Percentiles rank a stretch among this genome's conserved stretches.
Evolutionary conservation across 2,113 vertebrate species (phyloP).

Genomic region (Callithrix jacchus): DNA sequence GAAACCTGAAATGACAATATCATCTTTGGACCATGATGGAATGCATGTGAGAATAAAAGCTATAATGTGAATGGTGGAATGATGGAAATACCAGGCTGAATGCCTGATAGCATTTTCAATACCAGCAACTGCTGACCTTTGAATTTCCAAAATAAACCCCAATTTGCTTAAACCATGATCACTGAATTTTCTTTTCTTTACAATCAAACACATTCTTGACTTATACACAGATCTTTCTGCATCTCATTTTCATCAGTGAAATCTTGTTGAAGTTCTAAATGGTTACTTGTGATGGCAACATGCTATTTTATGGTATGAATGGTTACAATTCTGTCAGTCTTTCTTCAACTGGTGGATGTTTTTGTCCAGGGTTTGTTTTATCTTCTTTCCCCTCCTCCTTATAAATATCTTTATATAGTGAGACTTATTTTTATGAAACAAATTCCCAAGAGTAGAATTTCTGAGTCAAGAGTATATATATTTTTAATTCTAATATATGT

Average conservation of each 20-base stretch:
- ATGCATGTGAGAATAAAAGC: not conserved
- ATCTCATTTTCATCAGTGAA: not conserved
- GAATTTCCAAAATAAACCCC: not conserved
- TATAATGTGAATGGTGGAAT: not conserved
- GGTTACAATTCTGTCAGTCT: not conserved
- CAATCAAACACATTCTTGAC: not conserved
- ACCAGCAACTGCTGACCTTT: not conserved
- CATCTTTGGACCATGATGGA: not conserved
- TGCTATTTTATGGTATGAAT: not conserved
- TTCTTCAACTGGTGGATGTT: not conserved
- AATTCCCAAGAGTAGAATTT: not conserved
- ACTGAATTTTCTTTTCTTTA: not conserved
- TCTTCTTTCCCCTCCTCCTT: not conserved
- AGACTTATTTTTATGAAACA: not conserved
- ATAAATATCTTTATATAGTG: not conserved
- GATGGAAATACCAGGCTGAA: not conserved
- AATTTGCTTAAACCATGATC: not conserved
- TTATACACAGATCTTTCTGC: not conserved
- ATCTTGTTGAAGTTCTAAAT: not conserved
- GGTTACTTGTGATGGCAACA: not conserved
- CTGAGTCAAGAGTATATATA: not conserved
- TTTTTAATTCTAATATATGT: conserved; percentile 40
- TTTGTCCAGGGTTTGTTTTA: not conserved
- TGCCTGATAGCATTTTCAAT: not conserved
- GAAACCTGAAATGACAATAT: not conserved